Conservation (phyloP, 2,113 vertebrate genomes). For the Fulica atra region DNA sequence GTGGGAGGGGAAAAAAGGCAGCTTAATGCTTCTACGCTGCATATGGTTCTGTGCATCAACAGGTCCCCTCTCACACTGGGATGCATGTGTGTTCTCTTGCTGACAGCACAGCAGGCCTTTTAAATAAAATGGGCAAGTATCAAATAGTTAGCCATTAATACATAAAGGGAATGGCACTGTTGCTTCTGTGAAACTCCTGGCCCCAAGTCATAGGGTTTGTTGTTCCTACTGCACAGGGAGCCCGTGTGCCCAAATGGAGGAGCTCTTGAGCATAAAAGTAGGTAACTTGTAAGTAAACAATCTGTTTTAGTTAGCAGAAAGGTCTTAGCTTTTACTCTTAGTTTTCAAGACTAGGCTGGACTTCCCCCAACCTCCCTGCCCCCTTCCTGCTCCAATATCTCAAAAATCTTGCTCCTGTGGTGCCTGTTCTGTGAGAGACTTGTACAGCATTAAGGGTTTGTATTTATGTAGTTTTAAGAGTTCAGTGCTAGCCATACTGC, state of each 20-base stretch:
- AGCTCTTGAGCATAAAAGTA: background rate
- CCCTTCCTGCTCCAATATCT: fast-evolving
- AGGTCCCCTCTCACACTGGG: background rate
- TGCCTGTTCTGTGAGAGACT: background rate
- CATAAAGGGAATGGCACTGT: background rate
- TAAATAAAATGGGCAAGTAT: background rate
- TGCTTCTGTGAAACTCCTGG: background rate
- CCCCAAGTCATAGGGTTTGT: background rate
- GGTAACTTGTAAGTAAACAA: background rate
- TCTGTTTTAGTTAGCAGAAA: background rate
- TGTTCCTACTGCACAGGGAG: background rate
- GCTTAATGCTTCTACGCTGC: background rate
- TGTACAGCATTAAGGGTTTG: background rate
- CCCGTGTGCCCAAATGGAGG: background rate
- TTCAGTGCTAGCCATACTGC: background rate
- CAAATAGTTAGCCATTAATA: background rate
- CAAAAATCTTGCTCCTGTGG: background rate
- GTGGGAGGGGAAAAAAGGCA: background rate
- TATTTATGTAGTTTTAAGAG: background rate
- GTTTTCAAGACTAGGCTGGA: background rate
- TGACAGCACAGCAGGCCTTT: background rate
- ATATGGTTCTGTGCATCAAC: background rate
- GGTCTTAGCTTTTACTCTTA: background rate
- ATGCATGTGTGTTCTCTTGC: background rate
- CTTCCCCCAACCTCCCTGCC: background rate